These are phyloP conservation scores for Halictus rubicundus DNA, from an alignment of 1,140 invertebrate genomes.

Conservation along the genomic window DNA sequence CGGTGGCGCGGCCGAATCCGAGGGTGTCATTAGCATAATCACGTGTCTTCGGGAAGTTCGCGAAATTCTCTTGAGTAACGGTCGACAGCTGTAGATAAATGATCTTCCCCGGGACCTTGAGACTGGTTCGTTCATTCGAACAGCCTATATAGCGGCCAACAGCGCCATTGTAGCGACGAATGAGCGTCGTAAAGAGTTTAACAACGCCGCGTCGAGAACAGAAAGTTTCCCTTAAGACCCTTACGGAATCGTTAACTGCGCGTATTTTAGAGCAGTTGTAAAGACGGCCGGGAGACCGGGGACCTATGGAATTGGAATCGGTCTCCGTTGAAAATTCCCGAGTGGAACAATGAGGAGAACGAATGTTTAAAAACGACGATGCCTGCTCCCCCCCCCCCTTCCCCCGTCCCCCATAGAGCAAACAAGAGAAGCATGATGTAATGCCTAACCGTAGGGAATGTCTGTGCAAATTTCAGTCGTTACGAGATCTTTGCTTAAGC, in stretches of 20 bases:
- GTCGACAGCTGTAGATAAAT: constrained; percentile 68
- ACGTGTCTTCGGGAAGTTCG: constrained; percentile 54
- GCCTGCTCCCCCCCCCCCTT: not conserved
- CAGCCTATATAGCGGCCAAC: constrained; percentile 60
- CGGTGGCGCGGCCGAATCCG: not conserved
- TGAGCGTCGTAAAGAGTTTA: constrained; percentile 75
- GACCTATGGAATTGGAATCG: constrained; percentile 58
- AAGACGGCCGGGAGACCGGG: constrained; percentile 52
- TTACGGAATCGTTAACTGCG: constrained; percentile 73
- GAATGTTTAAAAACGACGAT: constrained; percentile 19
- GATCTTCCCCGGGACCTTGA: constrained; percentile 61
- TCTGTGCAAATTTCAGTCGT: not conserved
- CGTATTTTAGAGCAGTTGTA: constrained; percentile 71
- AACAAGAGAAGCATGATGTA: not conserved
- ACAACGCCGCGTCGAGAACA: constrained; percentile 64
- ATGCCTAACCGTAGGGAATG: not conserved
- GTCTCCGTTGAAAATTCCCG: constrained; percentile 22
- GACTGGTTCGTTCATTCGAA: constrained; percentile 63
- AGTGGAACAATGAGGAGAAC: not conserved
- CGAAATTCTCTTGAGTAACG: constrained; percentile 55
- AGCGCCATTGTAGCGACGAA: constrained; percentile 72
- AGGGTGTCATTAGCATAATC: constrained; percentile 59
- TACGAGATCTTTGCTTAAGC: not conserved
- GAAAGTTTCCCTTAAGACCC: constrained; percentile 69
- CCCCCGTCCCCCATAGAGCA: not conserved